Base-by-base conservation (phyloP, 2,888 invertebrate species). In the Helicoverpa assulta region DNA sequence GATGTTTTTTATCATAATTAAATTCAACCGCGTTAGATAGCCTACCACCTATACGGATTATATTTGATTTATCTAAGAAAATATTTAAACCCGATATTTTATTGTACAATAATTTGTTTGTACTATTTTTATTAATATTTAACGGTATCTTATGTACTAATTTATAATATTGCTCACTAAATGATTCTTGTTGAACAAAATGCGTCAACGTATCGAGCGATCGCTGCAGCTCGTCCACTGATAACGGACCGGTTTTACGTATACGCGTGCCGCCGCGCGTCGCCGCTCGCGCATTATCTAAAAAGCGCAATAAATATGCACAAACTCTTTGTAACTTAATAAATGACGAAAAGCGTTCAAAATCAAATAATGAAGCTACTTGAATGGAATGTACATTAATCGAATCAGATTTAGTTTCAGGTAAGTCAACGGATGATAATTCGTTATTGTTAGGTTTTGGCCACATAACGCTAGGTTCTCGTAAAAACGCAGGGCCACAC, bases 11-110 rank as follows among this genome's bases (percentile, higher is more conserved):
- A 3, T 43, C 56, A 43, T 51, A 67, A 61, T 4, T 18, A n/a
- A 56, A 56, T 0, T 55, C 21, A 37, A 8, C 10, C 3, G 61
- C 7, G 14, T 67, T 63, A 18, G 4, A 5, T 16, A 67, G 0
- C 5, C 67, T 47, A 16, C 67, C 67, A 52, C 67, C 67, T 4
- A 67, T 56, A 12, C 67, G 56, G 16, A 67, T 61, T 10, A 67
- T 40, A 5, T 54, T 19, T 19, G 14, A 51, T 4, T 37, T 51
- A 18, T 67, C 67, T 18, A 67, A 21, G 18, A 61, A 67, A 10
- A 61, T 52, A 19, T 61, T 52, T 14, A 67, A n/a, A 1, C 56
- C 40, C 1, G 61, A 1, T 51, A 61, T 54, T 43, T 62, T 62
- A 60, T 60, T 51, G 33, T 6, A 4, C 5, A 12, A 51, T 21